These are phyloP conservation scores for Halcyon smyrnensis DNA, from an alignment of 2,797 vertebrate species.

Conservation along the genomic window DNA sequence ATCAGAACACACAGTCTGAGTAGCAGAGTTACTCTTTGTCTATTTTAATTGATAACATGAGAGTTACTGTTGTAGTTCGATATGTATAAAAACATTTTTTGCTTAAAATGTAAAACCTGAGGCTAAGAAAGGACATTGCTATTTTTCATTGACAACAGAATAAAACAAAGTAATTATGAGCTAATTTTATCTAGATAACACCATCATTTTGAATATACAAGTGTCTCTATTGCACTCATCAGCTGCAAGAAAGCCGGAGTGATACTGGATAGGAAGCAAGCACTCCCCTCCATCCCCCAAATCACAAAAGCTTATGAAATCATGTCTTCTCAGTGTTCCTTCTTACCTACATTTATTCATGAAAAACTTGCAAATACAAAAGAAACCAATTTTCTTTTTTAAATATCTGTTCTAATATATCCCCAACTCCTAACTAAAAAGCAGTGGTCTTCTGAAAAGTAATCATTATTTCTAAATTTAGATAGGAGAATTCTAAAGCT, in stretches of 20 bases:
- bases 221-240: too few species aligned
- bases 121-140: neutral
- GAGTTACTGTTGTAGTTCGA: too few species aligned
- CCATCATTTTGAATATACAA: neutral
- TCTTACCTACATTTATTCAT: neutral
- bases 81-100: too few species aligned
- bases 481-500: neutral
- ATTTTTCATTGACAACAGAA: neutral
- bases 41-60: neutral
- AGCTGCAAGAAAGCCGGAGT: neutral
- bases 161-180: neutral
- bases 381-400: neutral
- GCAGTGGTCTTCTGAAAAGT: neutral
- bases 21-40: neutral
- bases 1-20: neutral
- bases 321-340: neutral
- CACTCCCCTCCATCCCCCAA: rapidly evolving
- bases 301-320: neutral
- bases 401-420: neutral
- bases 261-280: neutral
- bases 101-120: too few species aligned
- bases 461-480: neutral
- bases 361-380: neutral
- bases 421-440: neutral
- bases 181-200: neutral